A percentile compares a stretch with the other conserved stretches of the same genome.
phyloP scores from a whole-genome alignment of 2,797 vertebrate species.

The Typhlichthys subterraneus region DNA sequence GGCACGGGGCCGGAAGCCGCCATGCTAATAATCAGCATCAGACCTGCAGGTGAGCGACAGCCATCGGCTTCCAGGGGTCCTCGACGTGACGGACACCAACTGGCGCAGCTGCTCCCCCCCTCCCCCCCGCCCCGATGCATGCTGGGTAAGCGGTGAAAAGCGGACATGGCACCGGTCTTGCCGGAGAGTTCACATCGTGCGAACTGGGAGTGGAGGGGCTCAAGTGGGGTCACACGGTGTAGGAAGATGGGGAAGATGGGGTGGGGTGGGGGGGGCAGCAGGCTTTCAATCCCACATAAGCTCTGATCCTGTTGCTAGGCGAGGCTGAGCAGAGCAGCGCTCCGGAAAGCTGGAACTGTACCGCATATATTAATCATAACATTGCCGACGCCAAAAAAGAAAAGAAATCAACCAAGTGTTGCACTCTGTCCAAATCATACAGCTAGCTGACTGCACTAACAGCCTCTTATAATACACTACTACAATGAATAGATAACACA shows the following conservation, averaged over 20 bases:
- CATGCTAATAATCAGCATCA: constrained; percentile 33
- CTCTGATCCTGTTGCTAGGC: constrained; percentile 8
- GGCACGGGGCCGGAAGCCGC: constrained; percentile 13
- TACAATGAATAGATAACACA: too few species aligned
- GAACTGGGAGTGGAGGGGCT: constrained; percentile 9
- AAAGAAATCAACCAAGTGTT: too few species aligned
- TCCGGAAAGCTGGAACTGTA: background rate
- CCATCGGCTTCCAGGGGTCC: constrained; percentile 35
- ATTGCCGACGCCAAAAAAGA: background rate
- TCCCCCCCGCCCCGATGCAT: constrained; percentile 38
- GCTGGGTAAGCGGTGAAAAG: constrained; percentile 41
- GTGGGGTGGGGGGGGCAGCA: background rate
- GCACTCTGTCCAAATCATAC: too few species aligned
- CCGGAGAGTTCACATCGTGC: constrained; percentile 22
- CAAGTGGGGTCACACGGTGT: background rate
- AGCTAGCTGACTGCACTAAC: too few species aligned
- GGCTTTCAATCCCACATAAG: constrained; percentile 11
- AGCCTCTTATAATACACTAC: too few species aligned
- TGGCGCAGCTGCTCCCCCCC: constrained; percentile 3
- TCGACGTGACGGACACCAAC: constrained; percentile 12
- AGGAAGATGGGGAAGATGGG: background rate
- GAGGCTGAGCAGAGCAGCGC: background rate
- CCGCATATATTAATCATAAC: background rate
- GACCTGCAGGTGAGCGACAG: constrained; percentile 29
- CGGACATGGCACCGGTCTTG: constrained; percentile 2